Conservation (phyloP, 2,113 vertebrate species). For the Nycticryphes semicollaris region DNA sequence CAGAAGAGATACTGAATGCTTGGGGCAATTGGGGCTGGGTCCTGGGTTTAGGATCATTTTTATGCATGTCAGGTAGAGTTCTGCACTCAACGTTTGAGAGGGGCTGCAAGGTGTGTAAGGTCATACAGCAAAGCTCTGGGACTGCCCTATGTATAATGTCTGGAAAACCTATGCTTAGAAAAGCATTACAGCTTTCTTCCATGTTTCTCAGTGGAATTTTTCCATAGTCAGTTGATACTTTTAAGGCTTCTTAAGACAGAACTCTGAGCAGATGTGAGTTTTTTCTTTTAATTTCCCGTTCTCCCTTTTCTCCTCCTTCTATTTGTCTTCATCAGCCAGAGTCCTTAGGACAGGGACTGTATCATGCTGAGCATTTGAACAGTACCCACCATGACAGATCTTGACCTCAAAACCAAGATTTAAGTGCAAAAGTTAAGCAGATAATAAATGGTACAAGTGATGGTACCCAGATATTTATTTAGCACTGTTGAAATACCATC, state of each 20-base stretch:
- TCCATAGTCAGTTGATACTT: not conserved
- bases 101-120: not conserved
- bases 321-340: not conserved
- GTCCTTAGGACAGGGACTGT: not conserved
- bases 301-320: not conserved
- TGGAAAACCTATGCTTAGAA: not conserved
- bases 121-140: not conserved
- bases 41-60: not conserved
- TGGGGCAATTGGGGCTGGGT: not conserved
- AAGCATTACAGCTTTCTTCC: not conserved
- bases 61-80: not conserved
- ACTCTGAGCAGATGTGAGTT: not conserved
- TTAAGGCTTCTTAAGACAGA: not conserved
- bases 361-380: not conserved
- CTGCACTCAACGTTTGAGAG: not conserved
- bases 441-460: not conserved
- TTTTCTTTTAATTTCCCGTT: not conserved
- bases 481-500: not conserved
- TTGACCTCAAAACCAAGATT: not conserved
- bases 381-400: not conserved
- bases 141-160: not conserved
- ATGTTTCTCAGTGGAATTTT: not conserved
- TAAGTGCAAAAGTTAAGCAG: not conserved
- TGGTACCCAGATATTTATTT: not conserved
- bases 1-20: not conserved